Conservation (phyloP, 2,113 vertebrate genomes). For the Microtus richardsoni region DNA sequence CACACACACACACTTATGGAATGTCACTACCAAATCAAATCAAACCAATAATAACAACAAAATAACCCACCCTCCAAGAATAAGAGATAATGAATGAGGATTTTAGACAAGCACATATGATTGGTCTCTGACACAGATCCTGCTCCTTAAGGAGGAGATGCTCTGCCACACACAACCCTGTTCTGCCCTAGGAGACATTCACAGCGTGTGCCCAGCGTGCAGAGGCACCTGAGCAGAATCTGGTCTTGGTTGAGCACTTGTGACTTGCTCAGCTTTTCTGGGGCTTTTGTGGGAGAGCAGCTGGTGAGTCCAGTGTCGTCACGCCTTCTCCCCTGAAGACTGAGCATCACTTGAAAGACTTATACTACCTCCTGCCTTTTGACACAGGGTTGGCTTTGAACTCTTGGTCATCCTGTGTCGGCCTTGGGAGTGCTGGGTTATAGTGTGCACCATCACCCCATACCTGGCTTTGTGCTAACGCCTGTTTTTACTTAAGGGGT, state of each 20-base stretch:
- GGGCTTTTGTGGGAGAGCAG: background rate
- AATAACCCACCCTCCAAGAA: background rate
- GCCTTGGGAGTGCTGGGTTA: background rate
- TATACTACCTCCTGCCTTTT: background rate
- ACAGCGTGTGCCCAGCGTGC: background rate
- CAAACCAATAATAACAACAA: background rate
- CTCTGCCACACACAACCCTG: background rate
- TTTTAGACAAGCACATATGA: background rate
- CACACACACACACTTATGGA: background rate
- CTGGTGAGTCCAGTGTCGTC: constrained; percentile 55
- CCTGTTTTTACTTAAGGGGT: constrained; percentile 56
- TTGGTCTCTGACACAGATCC: background rate
- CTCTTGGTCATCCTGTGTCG: background rate
- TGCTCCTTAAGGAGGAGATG: background rate
- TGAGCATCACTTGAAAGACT: constrained; percentile 49
- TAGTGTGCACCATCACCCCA: background rate
- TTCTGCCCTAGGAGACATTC: background rate
- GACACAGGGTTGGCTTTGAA: background rate
- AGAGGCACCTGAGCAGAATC: background rate
- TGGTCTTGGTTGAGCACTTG: background rate
- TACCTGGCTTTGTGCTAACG: background rate
- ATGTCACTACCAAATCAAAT: background rate
- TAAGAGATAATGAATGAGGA: background rate
- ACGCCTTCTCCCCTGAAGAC: constrained; percentile 64
- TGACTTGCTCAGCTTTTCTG: background rate